Evolutionary conservation across 2,797 vertebrate genomes (phyloP).

Genomic region (Otus scops): DNA sequence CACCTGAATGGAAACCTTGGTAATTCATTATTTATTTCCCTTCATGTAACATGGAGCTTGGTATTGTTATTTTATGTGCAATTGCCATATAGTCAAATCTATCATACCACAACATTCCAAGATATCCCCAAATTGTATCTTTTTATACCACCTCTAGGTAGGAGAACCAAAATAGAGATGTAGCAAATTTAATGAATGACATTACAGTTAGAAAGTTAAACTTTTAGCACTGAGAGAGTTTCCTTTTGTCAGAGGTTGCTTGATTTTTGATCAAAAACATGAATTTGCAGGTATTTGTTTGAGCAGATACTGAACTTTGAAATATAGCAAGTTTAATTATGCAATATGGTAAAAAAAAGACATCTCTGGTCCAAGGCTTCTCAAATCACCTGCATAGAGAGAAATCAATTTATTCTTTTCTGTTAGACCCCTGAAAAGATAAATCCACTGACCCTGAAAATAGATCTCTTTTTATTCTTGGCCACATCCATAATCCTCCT

Average conservation of each 20-base stretch:
- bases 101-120: neutral
- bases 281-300: neutral
- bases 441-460: conserved; percentile 76
- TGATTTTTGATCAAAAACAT: neutral
- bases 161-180: neutral
- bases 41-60: neutral
- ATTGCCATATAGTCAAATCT: neutral
- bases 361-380: neutral
- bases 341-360: neutral
- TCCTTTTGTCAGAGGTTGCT: neutral
- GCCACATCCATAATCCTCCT: conserved; percentile 47
- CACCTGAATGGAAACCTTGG: neutral
- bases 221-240: neutral
- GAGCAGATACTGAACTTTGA: neutral
- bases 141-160: neutral
- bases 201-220: neutral
- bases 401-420: conserved; percentile 6
- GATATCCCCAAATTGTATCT: neutral
- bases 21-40: neutral
- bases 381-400: neutral
- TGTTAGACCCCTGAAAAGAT: conserved; percentile 16
- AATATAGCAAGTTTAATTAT: neutral
- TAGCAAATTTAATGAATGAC: neutral
- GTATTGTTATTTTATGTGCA: neutral
- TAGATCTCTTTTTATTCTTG: conserved; percentile 37